Percentiles rank a stretch among this genome's conserved stretches.
Evolutionary conservation across 1,140 invertebrate genomes (phyloP).

Genomic region (Druon quercuslanigerum): DNA sequence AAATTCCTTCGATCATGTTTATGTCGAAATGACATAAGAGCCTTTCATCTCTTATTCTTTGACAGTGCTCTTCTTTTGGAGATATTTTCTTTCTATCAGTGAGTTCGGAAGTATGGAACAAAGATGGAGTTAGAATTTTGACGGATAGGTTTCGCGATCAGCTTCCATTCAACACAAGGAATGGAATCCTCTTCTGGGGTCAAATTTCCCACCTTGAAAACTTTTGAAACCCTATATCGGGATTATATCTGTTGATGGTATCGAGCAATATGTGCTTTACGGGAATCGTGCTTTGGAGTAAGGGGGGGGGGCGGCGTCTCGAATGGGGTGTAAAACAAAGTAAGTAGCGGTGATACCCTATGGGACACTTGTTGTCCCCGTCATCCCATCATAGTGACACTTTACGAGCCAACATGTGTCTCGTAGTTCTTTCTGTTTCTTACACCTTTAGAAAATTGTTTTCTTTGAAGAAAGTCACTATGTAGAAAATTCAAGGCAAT

Average conservation of each 20-base stretch:
- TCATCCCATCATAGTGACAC: constrained; percentile 27
- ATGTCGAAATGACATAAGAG: no score
- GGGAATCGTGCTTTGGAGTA: background rate
- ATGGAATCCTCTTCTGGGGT: constrained; percentile 13
- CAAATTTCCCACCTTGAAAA: constrained; percentile 35
- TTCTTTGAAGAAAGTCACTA: no score
- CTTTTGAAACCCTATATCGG: constrained; percentile 42
- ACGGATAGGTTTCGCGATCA: constrained; percentile 31
- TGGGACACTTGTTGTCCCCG: constrained; percentile 33
- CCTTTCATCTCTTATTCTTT: no score
- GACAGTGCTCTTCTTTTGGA: background rate
- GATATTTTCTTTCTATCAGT: background rate
- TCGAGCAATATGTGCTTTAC: constrained; percentile 37
- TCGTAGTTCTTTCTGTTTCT: background rate
- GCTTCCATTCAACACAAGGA: constrained; percentile 23
- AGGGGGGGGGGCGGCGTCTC: background rate
- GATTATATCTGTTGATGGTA: constrained; percentile 38
- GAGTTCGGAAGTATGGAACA: background rate
- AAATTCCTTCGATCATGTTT: no score
- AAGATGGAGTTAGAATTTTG: constrained; percentile 19
- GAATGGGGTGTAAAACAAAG: constrained; percentile 32
- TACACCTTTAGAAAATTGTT: background rate
- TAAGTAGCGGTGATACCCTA: constrained; percentile 28
- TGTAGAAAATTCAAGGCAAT: no score
- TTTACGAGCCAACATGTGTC: background rate